Evolutionary conservation across 2,113 vertebrate species (phyloP), one percentile per base, ranked within the genome.

Genomic region (Tichodroma muraria): DNA sequence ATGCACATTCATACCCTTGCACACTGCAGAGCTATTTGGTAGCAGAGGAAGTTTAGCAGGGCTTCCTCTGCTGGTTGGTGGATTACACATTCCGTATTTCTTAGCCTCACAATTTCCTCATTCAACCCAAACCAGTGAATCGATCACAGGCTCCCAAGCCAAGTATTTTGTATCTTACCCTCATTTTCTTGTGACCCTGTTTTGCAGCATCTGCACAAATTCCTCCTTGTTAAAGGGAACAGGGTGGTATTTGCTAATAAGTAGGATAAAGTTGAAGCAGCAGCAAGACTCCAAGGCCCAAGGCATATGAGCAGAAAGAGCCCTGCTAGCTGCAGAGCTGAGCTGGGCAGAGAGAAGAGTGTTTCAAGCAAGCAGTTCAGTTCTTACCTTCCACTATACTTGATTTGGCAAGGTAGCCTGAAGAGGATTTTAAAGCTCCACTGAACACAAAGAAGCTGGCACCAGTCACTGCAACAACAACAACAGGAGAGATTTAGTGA

Each of bases 381-480:
- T 80, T 88, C 97, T 98, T 98, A 99, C 99, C 99, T 99, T 99
- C 99, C 35, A 99, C 99, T 40, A 99, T 99, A 97, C 99, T 99
- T 96, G 99, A 99, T 97, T 99, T 99, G 95, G 99, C 99, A 89
- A 99, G 98, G 97, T 98, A 99, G 83, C 99, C 99, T 11, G 99
- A 99, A 68, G 99, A 99, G 65, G 99, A 97, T 96, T 99, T 99
- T 97, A 99, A 97, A 96, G 99, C 99, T 18, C 99, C 99, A 53
- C 99, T 99, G 98, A 99, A 99, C 95, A 99, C 99, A 96, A 99
- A 99, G 97, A 99, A 99, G 96, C 99, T 99, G 96, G 99, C 98
- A 90, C 99, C 99, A 57, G 99, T 99, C 88, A 99, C 99, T 99
- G 97, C 71, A 75, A 93, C 31, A 88, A 56, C 78, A 92, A 63